Conservation (phyloP, 2,888 invertebrate species). For the Nowickia ferox region DNA sequence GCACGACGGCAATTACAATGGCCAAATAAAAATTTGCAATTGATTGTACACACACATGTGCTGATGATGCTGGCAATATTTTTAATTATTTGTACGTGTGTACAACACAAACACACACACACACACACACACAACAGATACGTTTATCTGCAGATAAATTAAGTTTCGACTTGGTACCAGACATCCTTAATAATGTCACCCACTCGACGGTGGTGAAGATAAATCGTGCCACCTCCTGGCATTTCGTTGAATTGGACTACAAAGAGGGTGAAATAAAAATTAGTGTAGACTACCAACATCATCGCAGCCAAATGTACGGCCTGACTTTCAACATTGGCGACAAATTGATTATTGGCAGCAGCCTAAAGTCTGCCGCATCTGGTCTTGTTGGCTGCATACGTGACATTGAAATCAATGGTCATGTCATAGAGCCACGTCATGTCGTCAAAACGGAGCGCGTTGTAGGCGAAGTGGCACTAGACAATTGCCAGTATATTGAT, state of each 20-base stretch:
- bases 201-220: conserved; percentile 92
- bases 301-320: conserved; percentile 87
- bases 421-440: conserved; percentile 90
- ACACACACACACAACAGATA: conserved; percentile 85
- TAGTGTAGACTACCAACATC: conserved; percentile 90
- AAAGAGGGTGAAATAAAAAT: conserved; percentile 89
- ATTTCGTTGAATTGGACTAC: conserved; percentile 91
- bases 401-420: conserved; percentile 92
- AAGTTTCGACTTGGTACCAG: conserved; percentile 91
- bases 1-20: conserved; percentile 70
- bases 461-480: conserved; percentile 94
- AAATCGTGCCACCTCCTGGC: conserved; percentile 91
- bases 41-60: conserved; percentile 14
- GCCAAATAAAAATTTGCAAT: conserved; percentile 47
- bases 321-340: conserved; percentile 88
- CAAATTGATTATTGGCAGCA: conserved; percentile 91
- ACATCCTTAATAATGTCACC: conserved; percentile 90
- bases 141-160: conserved; percentile 93
- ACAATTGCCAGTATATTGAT: conserved; percentile 94
- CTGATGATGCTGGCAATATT: neutral
- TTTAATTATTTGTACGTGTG: neutral
- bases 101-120: too few species aligned
- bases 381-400: conserved; percentile 96
- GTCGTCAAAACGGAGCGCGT: conserved; percentile 92
- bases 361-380: conserved; percentile 88